Evolutionary conservation across 2,113 vertebrate species (phyloP), one percentile per base, ranked within the genome.

Genomic region (Amphiprion percula): DNA sequence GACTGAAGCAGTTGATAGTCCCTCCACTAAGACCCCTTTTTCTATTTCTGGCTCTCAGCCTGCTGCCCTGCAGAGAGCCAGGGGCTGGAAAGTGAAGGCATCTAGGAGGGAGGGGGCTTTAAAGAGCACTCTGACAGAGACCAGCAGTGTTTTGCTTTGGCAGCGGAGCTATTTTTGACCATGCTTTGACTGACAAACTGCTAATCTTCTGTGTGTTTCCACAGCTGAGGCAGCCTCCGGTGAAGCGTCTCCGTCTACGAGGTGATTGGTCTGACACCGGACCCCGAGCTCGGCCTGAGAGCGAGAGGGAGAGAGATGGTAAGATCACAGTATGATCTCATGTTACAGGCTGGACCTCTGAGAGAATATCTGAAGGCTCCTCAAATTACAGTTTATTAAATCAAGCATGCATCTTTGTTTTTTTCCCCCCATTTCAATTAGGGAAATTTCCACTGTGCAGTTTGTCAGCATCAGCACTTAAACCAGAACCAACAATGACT

Each of bases 261-360:
- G 98, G 98, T 11, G 98, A 99, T 88, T 99, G 98, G 98, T 99
- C 98, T 24, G 98, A 99, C 90, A 99, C 98, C 11, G 98, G 98
- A 84, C 98, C 98, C 44, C 95, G 98, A 81, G 98, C 98, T 83
- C 97, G 98, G 14, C 98, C 98, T 0, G 98, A 99, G 94, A 98
- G 98, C 60, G 98, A 99, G 91, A 93, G 98, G 78, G 98, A 99
- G 88, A 92, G 98, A 91, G 98, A 99, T 68, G 98, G 98, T 99
- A 95, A 94, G 90, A 73, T 54, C 69, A 68, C 41, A 49, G 69
- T 15, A n/a, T 46, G 62, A 0, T 52, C 70, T 74, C 58, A n/a
- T 14, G 17, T 79, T 58, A 71, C 62, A 63, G 39, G 14, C 16
- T 12, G 0, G 2, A 14, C 55, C 33, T 19, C 56, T 37, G 17